Percentiles rank a stretch among this genome's conserved stretches.
phyloP scores from a whole-genome alignment of 2,797 vertebrate genomes.

The Thunnus albacares region DNA sequence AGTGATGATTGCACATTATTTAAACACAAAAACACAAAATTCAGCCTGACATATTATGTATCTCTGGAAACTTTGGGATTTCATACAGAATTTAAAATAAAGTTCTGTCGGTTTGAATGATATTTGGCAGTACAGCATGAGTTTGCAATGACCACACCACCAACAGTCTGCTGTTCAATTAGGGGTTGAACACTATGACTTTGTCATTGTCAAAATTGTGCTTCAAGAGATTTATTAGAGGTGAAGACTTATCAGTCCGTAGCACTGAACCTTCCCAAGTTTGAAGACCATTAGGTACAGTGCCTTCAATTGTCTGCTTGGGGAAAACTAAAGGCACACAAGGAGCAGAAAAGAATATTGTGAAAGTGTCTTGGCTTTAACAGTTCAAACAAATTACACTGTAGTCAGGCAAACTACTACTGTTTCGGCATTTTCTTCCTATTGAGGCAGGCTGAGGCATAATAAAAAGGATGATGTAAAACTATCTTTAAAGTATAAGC shows the following conservation, averaged over 20 bases:
- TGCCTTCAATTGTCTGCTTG: not conserved
- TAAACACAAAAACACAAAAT: too few species aligned
- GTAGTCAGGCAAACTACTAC: not conserved
- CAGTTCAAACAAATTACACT: not conserved
- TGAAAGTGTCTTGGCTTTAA: constrained; percentile 3
- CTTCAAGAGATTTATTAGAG: constrained; percentile 5
- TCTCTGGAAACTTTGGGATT: not conserved
- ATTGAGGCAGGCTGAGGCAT: not conserved
- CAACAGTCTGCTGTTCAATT: constrained; percentile 45
- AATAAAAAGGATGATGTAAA: not conserved
- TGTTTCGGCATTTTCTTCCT: not conserved
- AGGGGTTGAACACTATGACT: not conserved
- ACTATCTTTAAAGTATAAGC: not conserved
- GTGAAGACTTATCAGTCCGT: constrained; percentile 13
- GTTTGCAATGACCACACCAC: constrained; percentile 30
- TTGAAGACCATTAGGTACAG: not conserved
- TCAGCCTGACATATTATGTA: not conserved
- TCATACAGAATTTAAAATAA: constrained; percentile 33
- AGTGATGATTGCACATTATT: not conserved
- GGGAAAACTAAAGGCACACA: not conserved
- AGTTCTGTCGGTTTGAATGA: constrained; percentile 45
- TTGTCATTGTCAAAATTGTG: not conserved
- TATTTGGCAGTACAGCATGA: constrained; percentile 58
- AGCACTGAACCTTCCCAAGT: not conserved
- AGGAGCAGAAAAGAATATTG: not conserved